phyloP scores from a whole-genome alignment of 2,797 vertebrate species.

The Columba guinea region DNA sequence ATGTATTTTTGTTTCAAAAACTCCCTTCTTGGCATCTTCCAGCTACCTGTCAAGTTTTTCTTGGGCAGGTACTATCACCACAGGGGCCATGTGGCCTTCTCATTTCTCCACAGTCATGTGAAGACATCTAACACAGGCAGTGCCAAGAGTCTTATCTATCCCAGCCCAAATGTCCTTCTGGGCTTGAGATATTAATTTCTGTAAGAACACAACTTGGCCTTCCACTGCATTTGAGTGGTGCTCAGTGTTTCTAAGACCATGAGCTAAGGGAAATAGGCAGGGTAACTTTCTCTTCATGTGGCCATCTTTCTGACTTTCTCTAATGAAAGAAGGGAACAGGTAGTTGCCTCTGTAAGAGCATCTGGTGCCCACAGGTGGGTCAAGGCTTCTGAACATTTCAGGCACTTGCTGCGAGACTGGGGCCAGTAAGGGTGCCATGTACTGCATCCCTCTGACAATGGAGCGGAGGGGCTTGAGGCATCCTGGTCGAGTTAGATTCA shows the following conservation, averaged over 20 bases:
- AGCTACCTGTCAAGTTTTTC: not conserved
- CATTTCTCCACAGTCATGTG: not conserved
- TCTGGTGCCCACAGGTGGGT: not conserved
- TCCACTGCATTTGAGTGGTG: not conserved
- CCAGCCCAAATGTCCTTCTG: not conserved
- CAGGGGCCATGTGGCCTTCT: not conserved
- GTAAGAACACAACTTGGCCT: not conserved
- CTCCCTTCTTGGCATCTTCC: not conserved
- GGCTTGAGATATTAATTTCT: not conserved
- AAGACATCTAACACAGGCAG: not conserved
- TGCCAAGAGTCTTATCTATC: not conserved
- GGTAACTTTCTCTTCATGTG: not conserved
- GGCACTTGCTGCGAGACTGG: not conserved
- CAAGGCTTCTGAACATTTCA: not conserved
- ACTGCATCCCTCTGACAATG: not conserved
- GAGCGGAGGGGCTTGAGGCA: not conserved
- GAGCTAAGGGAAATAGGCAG: not conserved
- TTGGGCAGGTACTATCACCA: not conserved
- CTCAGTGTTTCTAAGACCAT: not conserved
- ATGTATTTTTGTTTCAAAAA: not conserved
- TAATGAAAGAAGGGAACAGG: not conserved
- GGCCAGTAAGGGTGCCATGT: rapidly evolving
- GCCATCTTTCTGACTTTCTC: not conserved
- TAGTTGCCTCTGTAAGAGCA: not conserved
- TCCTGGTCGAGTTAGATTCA: not conserved